Conservation (phyloP, 2,888 invertebrate species). For the Penaeus monodon region DNA sequence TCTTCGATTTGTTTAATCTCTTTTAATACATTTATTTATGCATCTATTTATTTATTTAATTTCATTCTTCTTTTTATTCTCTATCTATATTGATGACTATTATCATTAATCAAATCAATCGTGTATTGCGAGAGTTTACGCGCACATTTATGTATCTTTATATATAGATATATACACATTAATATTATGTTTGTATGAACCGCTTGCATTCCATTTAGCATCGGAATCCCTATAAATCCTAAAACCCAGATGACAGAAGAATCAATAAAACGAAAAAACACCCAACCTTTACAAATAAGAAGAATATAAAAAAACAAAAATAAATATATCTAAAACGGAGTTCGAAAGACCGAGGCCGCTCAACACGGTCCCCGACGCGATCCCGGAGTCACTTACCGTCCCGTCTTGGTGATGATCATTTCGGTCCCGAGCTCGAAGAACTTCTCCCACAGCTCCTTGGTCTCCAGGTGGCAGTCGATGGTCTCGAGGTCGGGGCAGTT, state of each 20-base stretch:
- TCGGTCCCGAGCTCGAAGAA: conserved; percentile 77
- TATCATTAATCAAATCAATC: too few relatives aligned
- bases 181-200: background rate
- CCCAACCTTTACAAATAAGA: too few relatives aligned
- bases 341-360: background rate
- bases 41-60: background rate
- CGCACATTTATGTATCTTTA: too few relatives aligned
- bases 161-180: background rate
- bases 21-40: background rate
- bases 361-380: background rate
- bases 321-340: conserved; percentile 9
- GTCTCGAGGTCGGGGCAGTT: conserved; percentile 87
- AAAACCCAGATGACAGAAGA: too few relatives aligned
- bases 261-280: too few relatives aligned
- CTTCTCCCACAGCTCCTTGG: conserved; percentile 96
- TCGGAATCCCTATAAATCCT: too few relatives aligned
- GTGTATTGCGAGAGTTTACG: too few relatives aligned
- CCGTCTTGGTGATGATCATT: conserved; percentile 76
- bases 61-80: too few relatives aligned
- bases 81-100: too few relatives aligned
- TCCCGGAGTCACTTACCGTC: conserved; percentile 70
- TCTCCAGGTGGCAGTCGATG: conserved; percentile 92
- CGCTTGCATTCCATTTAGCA: background rate
- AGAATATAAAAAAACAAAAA: background rate
- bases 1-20: too few relatives aligned